These are phyloP conservation scores for Pteromalus puparum DNA, from an alignment of 1,140 invertebrate species.

Conservation along the genomic window DNA sequence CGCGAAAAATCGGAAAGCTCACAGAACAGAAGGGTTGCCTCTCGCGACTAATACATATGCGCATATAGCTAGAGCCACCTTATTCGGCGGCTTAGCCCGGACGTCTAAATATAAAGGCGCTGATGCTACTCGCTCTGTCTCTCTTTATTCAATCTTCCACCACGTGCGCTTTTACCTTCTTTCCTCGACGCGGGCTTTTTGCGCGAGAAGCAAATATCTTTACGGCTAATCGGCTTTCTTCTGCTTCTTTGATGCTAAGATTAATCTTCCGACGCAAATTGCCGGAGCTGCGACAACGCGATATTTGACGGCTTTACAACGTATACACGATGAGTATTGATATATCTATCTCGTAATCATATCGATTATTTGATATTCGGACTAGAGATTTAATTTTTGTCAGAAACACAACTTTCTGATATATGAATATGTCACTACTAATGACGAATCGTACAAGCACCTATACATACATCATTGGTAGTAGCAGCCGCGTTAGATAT, in stretches of 20 bases:
- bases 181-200: not conserved
- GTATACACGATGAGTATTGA: not conserved
- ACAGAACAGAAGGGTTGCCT: slow-evolving; percentile 45
- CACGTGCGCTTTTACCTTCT: not conserved
- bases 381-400: too few relatives aligned
- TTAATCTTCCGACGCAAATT: not conserved
- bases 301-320: not conserved
- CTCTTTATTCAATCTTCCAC: slow-evolving; percentile 10
- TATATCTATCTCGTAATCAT: too few relatives aligned
- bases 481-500: too few relatives aligned
- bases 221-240: not conserved
- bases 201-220: not conserved
- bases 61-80: slow-evolving; percentile 62
- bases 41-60: slow-evolving; percentile 54
- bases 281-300: not conserved
- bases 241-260: not conserved
- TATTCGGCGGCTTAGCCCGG: slow-evolving; percentile 73
- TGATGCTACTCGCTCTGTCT: slow-evolving; percentile 31
- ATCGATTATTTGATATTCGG: too few relatives aligned
- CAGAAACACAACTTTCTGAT: too few relatives aligned
- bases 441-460: too few relatives aligned
- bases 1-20: not conserved
- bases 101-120: slow-evolving; percentile 74
- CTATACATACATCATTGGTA: too few relatives aligned
- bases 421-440: too few relatives aligned